These are phyloP conservation scores for Cyprinella venusta DNA, from an alignment of 2,797 vertebrate species.

Conservation along the genomic window DNA sequence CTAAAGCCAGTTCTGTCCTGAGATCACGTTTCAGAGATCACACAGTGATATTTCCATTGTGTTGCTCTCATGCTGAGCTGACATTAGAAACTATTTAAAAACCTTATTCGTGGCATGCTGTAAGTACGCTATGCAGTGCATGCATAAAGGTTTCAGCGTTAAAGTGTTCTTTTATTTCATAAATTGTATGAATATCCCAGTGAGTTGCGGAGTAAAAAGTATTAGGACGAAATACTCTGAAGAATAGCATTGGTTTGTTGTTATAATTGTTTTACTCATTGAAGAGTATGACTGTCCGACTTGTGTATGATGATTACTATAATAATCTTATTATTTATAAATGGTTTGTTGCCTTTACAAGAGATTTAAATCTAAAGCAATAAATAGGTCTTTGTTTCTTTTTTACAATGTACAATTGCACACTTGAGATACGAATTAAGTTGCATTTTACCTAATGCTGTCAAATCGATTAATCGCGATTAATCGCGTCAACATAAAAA, in stretches of 20 bases:
- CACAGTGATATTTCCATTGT: constrained; percentile 23
- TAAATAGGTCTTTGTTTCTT: constrained; percentile 26
- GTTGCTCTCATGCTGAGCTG: constrained; percentile 16
- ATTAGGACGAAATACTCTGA: not conserved
- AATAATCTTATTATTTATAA: constrained; percentile 43
- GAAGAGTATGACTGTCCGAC: constrained; percentile 25
- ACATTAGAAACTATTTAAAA: constrained; percentile 11
- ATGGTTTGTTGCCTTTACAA: constrained; percentile 61
- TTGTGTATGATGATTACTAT: constrained; percentile 48
- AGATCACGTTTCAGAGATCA: constrained; percentile 12
- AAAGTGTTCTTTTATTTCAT: not conserved
- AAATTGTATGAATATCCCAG: not conserved
- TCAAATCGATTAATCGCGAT: no score
- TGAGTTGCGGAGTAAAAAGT: not conserved
- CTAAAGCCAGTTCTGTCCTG: not conserved
- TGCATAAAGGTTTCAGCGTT: constrained; percentile 20
- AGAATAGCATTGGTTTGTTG: constrained; percentile 21
- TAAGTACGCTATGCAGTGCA: constrained; percentile 22
- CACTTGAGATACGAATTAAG: constrained; percentile 21
- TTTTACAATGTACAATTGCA: constrained; percentile 43
- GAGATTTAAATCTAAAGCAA: constrained; percentile 49
- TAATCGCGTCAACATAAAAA: no score
- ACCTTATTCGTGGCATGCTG: constrained; percentile 16
- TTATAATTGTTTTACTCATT: constrained; percentile 33
- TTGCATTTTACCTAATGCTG: constrained; percentile 9